Evolutionary conservation across 2,888 invertebrate genomes (phyloP), one percentile per base, ranked within the genome.

Genomic region (Syrista parreyssii): DNA sequence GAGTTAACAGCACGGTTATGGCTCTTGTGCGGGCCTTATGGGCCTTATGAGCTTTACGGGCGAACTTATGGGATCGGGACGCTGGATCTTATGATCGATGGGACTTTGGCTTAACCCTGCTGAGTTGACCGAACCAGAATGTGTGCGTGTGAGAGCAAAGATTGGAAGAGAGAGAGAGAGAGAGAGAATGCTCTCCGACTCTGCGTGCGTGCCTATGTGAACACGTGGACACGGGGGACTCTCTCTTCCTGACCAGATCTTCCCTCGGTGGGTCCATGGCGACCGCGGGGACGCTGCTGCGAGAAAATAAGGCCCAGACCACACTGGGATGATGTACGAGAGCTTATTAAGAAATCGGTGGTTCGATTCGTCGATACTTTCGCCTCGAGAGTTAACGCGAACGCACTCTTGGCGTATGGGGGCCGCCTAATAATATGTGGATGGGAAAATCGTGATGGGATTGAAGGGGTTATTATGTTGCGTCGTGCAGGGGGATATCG

Each of bases 391-490:
- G 40, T 40, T 40, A 40, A 40, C 40, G 15, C 40, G 40, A 40
- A 40, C 15, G 40, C 40, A 40, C 40, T 40, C 40, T 40, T 79
- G 81, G 78, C 78, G 81, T 79, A 83, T 82, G 84, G 82, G 81
- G 84, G 81, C 77, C 78, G 83, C 85, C 86, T 88, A 88, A 88
- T 88, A 88, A 88, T 87, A 88, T 86, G 88, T 88, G 88, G 85
- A 87, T 83, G 88, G 86, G 85, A 87, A 88, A 88, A 88, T 89
- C 88, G 89, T 89, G 89, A 89, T 89, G 88, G 86, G 88, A 89
- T 89, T 88, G 88, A 88, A 87, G 89, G 88, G 88, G 86, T 89
- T 88, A 89, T 89, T 88, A 88, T 85, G 88, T 82, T 81, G 79
- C 79, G 81, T 75, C 77, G 74, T 15, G 68, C 68, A 36, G 40